Evolutionary conservation across 2,797 vertebrate genomes (phyloP).

Genomic region (Sternarchorhynchus goeldii): DNA sequence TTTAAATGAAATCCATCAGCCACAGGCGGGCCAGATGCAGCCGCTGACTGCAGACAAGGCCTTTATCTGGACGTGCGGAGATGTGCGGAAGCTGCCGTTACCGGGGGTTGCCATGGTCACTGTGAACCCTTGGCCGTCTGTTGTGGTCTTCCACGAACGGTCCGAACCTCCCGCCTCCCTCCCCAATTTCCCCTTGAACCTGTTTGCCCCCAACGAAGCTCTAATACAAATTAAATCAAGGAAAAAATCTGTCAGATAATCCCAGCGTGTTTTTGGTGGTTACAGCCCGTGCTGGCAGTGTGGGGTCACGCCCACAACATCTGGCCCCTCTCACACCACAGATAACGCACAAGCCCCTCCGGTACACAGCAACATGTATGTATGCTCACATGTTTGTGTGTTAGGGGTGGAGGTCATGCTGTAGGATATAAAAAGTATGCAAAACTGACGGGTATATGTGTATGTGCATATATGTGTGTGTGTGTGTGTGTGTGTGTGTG

Average conservation of each 20-base stretch:
- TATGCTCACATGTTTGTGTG: slow-evolving; percentile 42
- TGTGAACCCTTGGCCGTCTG: slow-evolving; percentile 63
- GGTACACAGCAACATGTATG: slow-evolving; percentile 51
- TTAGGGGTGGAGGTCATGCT: slow-evolving; percentile 33
- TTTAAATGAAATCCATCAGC: slow-evolving; percentile 54
- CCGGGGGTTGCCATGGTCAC: slow-evolving; percentile 15
- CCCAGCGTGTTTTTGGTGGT: slow-evolving; percentile 73
- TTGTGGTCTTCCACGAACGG: slow-evolving; percentile 66
- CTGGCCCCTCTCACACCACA: slow-evolving; percentile 67
- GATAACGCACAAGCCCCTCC: slow-evolving; percentile 63
- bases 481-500: no score
- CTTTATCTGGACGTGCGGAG: slow-evolving; percentile 27
- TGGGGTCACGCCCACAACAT: slow-evolving; percentile 74
- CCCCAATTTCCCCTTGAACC: slow-evolving; percentile 46
- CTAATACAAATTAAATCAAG: slow-evolving; percentile 82
- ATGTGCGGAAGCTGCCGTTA: slow-evolving; percentile 33
- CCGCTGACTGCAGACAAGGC: neutral
- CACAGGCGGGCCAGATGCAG: neutral
- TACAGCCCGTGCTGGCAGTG: slow-evolving; percentile 43
- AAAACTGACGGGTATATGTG: slow-evolving; percentile 5
- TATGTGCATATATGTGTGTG: slow-evolving; percentile 16
- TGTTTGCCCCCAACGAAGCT: slow-evolving; percentile 71
- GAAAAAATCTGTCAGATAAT: slow-evolving; percentile 74
- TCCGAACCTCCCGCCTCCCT: slow-evolving; percentile 31
- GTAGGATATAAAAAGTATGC: neutral